Evolutionary conservation across 2,888 invertebrate genomes (phyloP), one percentile per base, ranked within the genome.

Genomic region (Drosophila meridiana): DNA sequence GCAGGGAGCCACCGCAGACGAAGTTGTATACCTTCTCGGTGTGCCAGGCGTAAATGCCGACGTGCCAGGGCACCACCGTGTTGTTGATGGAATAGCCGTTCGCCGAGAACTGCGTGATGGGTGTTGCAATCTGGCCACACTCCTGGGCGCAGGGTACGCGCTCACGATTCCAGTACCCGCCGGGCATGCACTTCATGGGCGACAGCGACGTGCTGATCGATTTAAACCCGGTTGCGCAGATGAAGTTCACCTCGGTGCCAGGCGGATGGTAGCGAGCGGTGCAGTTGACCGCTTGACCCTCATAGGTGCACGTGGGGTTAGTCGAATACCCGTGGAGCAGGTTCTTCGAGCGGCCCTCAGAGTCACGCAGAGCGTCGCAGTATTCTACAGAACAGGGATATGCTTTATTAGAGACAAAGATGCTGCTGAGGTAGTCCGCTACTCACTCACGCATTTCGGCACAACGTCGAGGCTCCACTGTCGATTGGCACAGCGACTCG

Each of bases 371-470:
- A 0, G 77, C 32, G n/a, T 79, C 73, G 47, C 87, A 87, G 67
- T 80, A 87, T 57, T 82, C 87, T 87, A 34, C 0, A 32, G 47
- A 7, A 9, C 28, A 30, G 13, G 5, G 14, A 9, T 6, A 11
- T 5, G 7, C 7, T 9, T 7, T 6, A 30, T 26, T 9, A 8
- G 38, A 13, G 4, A 14, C 28, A 47, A 32, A 20, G 13, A 4
- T 8, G 20, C 8, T 5, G 14, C 34, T 4, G 42, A 32, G 1
- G 42, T 3, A 9, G 11, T n/a, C 5, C 9, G 36, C 13, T 56
- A 87, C 86, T 86, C 61, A 86, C 87, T 87, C 64, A 80, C 82
- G 62, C 87, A 87, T 28, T 63, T 90, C 7, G 87, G 87, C 50
- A 70, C 74, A n/a, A 65, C 38, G 7, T 59, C 58, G 32, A 61